A percentile compares a stretch with the other conserved stretches of the same genome.
Conservation (phyloP, 2,888 invertebrate genomes). For the Eristalis tenax region DNA sequence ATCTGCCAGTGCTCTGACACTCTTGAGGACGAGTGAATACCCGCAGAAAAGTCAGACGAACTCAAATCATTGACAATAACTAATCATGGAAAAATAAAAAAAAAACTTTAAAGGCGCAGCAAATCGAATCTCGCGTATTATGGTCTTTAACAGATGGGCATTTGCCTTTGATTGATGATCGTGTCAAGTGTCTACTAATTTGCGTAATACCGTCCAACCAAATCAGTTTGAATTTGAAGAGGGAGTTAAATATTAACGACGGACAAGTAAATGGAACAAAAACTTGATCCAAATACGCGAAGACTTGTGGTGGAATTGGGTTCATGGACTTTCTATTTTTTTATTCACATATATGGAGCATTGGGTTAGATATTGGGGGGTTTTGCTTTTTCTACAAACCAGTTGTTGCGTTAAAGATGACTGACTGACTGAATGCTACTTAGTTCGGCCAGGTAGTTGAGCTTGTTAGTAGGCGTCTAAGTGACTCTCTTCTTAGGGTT, state of each 20-base stretch:
- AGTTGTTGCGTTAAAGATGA: too few species aligned
- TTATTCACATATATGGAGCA: neutral
- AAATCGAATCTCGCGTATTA: neutral
- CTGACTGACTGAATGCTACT: too few species aligned
- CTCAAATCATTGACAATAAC: conserved; percentile 1
- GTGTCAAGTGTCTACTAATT: conserved; percentile 2
- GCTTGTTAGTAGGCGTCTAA: too few species aligned
- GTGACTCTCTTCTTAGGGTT: too few species aligned
- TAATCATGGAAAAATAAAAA: neutral
- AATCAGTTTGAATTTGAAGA: conserved; percentile 1
- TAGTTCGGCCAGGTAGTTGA: too few species aligned
- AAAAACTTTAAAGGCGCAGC: neutral
- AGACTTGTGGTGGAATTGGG: neutral
- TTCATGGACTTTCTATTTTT: conserved; percentile 12
- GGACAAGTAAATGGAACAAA: conserved; percentile 8
- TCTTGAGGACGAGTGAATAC: neutral
- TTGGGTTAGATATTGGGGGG: too few species aligned
- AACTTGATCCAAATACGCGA: conserved; percentile 5
- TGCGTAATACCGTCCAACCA: neutral
- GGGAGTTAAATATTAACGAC: conserved; percentile 6
- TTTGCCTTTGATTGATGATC: neutral
- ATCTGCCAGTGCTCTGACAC: neutral
- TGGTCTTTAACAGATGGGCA: conserved; percentile 1
- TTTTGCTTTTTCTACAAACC: too few species aligned
- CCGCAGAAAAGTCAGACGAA: neutral